phyloP scores from a whole-genome alignment of 2,888 invertebrate species.

The Apodemia zela region DNA sequence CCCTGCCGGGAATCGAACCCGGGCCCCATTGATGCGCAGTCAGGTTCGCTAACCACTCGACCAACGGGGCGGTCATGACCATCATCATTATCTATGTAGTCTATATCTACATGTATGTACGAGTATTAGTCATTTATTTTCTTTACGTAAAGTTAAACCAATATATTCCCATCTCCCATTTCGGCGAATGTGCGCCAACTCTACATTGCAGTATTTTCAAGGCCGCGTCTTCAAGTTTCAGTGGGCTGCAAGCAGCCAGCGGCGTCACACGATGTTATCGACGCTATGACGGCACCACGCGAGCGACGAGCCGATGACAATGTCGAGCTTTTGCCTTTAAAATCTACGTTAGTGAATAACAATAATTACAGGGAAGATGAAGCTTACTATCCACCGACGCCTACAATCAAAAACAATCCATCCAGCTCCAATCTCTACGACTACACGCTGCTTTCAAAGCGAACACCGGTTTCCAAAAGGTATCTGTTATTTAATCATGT shows the following conservation, averaged over 20 bases:
- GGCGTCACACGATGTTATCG: constrained; percentile 53
- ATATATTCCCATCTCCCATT: not conserved
- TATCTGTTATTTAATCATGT: constrained; percentile 37
- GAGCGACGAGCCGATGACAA: constrained; percentile 57
- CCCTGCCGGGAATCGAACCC: too few relatives aligned
- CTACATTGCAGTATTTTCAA: constrained; percentile 42
- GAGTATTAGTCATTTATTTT: too few relatives aligned
- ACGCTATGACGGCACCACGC: constrained; percentile 64
- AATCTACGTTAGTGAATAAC: constrained; percentile 70
- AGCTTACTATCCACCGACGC: constrained; percentile 60
- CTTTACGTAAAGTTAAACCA: too few relatives aligned
- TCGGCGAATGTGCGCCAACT: constrained; percentile 20
- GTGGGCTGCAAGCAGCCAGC: constrained; percentile 60
- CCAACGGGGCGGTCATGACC: too few relatives aligned
- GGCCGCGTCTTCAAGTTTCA: constrained; percentile 38
- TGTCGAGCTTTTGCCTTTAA: constrained; percentile 68
- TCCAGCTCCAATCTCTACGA: constrained; percentile 64
- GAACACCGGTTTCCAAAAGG: constrained; percentile 77
- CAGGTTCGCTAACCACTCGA: too few relatives aligned
- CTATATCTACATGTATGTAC: too few relatives aligned
- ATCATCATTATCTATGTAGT: too few relatives aligned
- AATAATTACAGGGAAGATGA: constrained; percentile 67
- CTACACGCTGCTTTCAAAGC: constrained; percentile 68
- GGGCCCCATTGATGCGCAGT: too few relatives aligned
- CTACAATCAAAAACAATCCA: constrained; percentile 54